Percentiles rank a stretch among this genome's conserved stretches.
Evolutionary conservation across 2,888 invertebrate species (phyloP).

Genomic region (Anoplius nigerrimus): DNA sequence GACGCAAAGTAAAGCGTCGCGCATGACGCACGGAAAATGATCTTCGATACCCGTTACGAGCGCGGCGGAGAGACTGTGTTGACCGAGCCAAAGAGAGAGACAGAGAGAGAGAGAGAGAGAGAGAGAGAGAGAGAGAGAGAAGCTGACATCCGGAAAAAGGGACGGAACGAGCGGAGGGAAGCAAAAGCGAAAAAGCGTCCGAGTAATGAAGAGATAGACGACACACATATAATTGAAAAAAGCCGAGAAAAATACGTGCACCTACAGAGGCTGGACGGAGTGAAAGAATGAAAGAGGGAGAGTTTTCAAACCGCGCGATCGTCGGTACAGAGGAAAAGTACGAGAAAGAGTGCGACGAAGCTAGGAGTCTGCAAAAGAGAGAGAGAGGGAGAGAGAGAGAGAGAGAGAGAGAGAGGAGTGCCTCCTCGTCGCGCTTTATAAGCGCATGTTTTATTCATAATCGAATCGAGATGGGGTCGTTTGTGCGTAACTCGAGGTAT

Average conservation of each 20-base stretch:
- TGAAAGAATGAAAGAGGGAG: too few species aligned
- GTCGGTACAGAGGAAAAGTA: too few species aligned
- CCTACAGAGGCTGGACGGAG: too few species aligned
- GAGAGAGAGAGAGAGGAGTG: neutral
- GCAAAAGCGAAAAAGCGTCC: neutral
- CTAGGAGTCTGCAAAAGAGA: neutral
- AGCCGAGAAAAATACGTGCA: too few species aligned
- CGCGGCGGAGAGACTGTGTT: neutral
- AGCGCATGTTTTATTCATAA: slow-evolving; percentile 54
- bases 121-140: too few species aligned
- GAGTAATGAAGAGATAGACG: too few species aligned
- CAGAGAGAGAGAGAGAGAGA: neutral
- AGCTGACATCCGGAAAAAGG: too few species aligned
- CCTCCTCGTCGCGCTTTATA: slow-evolving; percentile 28
- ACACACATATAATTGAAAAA: too few species aligned
- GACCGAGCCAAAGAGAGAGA: too few species aligned
- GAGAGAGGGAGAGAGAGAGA: slow-evolving; percentile 2
- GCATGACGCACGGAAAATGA: slow-evolving; percentile 1
- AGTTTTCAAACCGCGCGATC: too few species aligned
- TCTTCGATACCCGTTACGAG: neutral
- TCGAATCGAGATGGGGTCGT: slow-evolving; percentile 19
- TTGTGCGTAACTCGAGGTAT: slow-evolving; percentile 2
- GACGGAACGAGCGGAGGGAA: neutral
- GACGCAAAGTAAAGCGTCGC: neutral
- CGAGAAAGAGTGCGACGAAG: too few species aligned